These are phyloP conservation scores for Opisthograptis luteolata DNA, from an alignment of 2,888 invertebrate genomes.

Conservation along the genomic window DNA sequence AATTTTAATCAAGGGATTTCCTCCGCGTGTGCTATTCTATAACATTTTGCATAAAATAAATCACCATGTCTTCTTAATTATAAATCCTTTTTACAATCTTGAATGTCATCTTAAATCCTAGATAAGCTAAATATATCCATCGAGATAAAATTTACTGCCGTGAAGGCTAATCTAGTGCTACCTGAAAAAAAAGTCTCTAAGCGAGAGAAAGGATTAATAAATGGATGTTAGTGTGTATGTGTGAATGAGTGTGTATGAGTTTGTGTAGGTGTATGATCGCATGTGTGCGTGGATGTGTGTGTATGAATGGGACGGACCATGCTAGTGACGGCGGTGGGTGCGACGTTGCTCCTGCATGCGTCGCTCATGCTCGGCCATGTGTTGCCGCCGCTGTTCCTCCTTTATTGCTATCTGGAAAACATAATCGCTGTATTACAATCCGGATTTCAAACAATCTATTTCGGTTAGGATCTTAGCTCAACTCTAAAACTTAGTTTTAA, in stretches of 20 bases:
- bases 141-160: slow-evolving; percentile 45
- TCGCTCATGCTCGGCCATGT: slow-evolving; percentile 94
- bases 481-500: too few species aligned
- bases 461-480: too few species aligned
- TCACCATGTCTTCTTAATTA: slow-evolving; percentile 49
- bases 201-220: slow-evolving; percentile 55
- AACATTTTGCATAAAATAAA: slow-evolving; percentile 81
- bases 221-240: slow-evolving; percentile 32
- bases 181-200: slow-evolving; percentile 69
- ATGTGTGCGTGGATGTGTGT: slow-evolving; percentile 35
- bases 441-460: too few species aligned
- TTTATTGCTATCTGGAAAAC: slow-evolving; percentile 91
- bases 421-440: background rate
- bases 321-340: slow-evolving; percentile 80
- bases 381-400: slow-evolving; percentile 93
- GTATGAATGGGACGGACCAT: slow-evolving; percentile 74
- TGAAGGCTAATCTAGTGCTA: slow-evolving; percentile 46
- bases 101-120: slow-evolving; percentile 54
- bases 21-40: slow-evolving; percentile 80
- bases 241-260: slow-evolving; percentile 31
- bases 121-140: slow-evolving; percentile 57
- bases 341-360: slow-evolving; percentile 89
- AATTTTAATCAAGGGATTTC: slow-evolving; percentile 80
- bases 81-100: slow-evolving; percentile 47
- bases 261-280: slow-evolving; percentile 26